Base-by-base conservation (phyloP, 2,797 vertebrate genomes). In the Thaleichthys pacificus region DNA sequence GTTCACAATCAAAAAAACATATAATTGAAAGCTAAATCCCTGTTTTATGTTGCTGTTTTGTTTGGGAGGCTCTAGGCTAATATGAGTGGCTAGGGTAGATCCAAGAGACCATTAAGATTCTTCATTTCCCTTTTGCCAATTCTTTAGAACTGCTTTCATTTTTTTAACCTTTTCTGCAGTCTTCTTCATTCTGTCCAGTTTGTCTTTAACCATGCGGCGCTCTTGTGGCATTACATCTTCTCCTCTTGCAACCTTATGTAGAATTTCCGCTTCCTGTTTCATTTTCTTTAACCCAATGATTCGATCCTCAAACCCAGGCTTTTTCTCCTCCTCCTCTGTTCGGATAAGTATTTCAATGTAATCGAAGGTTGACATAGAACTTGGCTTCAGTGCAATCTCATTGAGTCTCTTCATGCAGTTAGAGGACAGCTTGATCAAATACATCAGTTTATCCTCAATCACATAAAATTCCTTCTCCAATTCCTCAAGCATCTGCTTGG, bases 301-400 rank as follows among this genome's bases (percentile, higher is more conserved):
- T 0, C 83, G 71, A 1, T 77, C 81, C 26, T 78, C 61, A 77
- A 78, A 85, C 8, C 83, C 83, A 28, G 83, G 69, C 28, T 62
- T 79, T n/a, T 30, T 67, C n/a, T 85, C 51, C 0, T 82, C 72
- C 28, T 85, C 57, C 63, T 84, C 76, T 5, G 70, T 80, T 65
- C 68, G 69, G 49, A 84, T 84, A 24, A 84, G 63, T 21, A 83
- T 64, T 4, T 83, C 74, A 6, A 85, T 47, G 58, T 83, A 85
- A 15, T 81, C 77, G 0, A 22, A 3, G 21, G 72, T 73, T 24
- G 80, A 83, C 22, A 85, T 68, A 22, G 79, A 71, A 60, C 67
- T 85, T 22, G 81, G 56, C 12, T 77, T 79, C 21, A 85, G 28
- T 35, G 83, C 83, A 14, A 79, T 79, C 62, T 77, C 78, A 58